These are phyloP conservation scores for Caenorhabditis imperialis DNA, from an alignment of 2,888 invertebrate species.

Conservation along the genomic window DNA sequence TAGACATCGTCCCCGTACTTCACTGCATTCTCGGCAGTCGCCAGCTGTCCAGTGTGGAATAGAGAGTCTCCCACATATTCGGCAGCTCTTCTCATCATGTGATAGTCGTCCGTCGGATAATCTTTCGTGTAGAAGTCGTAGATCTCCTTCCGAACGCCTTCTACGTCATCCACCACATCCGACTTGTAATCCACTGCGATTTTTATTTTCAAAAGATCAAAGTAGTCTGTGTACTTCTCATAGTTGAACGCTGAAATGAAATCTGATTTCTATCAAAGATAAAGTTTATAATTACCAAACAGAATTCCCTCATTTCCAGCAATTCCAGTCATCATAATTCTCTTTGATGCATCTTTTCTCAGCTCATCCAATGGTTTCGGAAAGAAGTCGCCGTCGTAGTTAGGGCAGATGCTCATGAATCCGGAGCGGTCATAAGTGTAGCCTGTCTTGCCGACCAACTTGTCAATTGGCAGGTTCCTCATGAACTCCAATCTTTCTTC, in stretches of 20 bases:
- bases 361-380: too few relatives aligned
- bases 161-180: slow-evolving; percentile 21
- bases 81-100: background rate
- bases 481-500: background rate
- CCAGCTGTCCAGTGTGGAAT: slow-evolving; percentile 36
- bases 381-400: slow-evolving; percentile 61
- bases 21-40: slow-evolving; percentile 41
- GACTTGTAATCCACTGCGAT: slow-evolving; percentile 15
- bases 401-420: slow-evolving; percentile 23
- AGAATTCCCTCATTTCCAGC: too few relatives aligned
- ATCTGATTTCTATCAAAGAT: background rate
- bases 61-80: slow-evolving; percentile 41
- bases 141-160: slow-evolving; percentile 37
- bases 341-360: too few relatives aligned
- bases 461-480: background rate
- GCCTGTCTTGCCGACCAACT: slow-evolving; percentile 6
- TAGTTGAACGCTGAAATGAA: slow-evolving; percentile 2
- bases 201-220: slow-evolving; percentile 1
- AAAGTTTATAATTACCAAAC: background rate
- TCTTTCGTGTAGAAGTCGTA: slow-evolving; percentile 29
- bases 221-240: background rate
- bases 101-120: slow-evolving; percentile 1
- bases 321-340: too few relatives aligned
- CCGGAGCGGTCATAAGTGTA: slow-evolving; percentile 17
- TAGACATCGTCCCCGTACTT: slow-evolving; percentile 52